These are phyloP conservation scores for Chalcosyrphus nemorum DNA, from an alignment of 2,888 invertebrate species.

Conservation along the genomic window DNA sequence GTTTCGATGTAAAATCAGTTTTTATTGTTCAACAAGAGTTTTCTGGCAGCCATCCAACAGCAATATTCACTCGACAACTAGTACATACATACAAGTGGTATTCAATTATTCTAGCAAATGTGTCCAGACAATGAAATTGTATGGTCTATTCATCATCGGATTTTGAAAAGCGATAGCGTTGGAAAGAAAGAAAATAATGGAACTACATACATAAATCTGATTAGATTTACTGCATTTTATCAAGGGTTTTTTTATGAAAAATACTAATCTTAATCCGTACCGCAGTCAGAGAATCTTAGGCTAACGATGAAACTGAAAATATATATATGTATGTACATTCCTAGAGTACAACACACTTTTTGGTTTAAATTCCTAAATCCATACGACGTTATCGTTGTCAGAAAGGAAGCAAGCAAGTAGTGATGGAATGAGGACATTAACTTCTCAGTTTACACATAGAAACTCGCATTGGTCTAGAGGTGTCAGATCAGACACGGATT, in stretches of 20 bases:
- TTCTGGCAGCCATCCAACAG: constrained; percentile 43
- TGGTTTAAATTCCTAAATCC: too few relatives aligned
- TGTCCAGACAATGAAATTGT: constrained; percentile 53
- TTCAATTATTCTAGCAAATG: constrained; percentile 54
- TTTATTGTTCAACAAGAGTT: constrained; percentile 51
- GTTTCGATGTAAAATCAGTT: constrained; percentile 44
- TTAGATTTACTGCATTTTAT: neutral
- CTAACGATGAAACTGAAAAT: too few relatives aligned
- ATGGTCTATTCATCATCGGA: constrained; percentile 59
- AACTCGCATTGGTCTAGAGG: too few relatives aligned
- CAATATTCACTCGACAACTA: constrained; percentile 5
- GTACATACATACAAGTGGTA: constrained; percentile 13
- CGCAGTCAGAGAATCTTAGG: too few relatives aligned
- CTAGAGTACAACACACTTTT: too few relatives aligned
- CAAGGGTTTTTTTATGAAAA: too few relatives aligned
- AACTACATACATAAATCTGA: neutral
- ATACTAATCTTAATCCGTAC: too few relatives aligned
- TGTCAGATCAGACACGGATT: too few relatives aligned
- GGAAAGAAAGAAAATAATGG: constrained; percentile 18
- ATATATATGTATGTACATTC: neutral
- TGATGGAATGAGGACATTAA: too few relatives aligned
- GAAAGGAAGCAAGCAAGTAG: too few relatives aligned
- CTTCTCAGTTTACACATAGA: too few relatives aligned
- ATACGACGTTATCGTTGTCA: too few relatives aligned
- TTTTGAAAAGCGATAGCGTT: constrained; percentile 37